Evolutionary conservation across 1,140 invertebrate species (phyloP), one percentile per base, ranked within the genome.

Genomic region (Zophobas morio): DNA sequence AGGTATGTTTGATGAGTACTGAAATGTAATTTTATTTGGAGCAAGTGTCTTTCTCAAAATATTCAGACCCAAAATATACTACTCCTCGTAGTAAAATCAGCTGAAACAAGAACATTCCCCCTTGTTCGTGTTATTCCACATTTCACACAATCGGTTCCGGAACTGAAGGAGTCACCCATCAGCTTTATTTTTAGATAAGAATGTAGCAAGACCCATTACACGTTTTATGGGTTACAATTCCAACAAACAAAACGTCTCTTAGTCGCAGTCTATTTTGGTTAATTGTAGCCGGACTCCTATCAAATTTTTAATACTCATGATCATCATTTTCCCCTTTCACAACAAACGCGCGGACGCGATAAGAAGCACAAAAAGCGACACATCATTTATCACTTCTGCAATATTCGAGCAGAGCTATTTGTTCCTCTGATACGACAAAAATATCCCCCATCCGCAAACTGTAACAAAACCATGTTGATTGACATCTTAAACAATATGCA

Each of bases 401-500:
- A 20, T 20, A 20, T 20, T 20, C 20, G 20, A 20, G 20, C 20
- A 20, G 20, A 20, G 20, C 20, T 20, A 20, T 20, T 20, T 20
- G 20, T 20, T 20, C 20, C 20, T 20, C 20, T 20, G 20, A 20
- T 20, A 20, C 20, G 20, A 20, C 20, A 34, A 20, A 20, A 70
- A 70, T 70, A 3, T 34, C 66, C n/a, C 66, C 37, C 66, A 71
- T 71, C 46, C 36, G 39, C 60, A 66, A 34, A 66, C 20, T 66
- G 60, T 32, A 66, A 66, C 60, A 66, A 66, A 66, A 66, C n/a
- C 39, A 42, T 35, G 35, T 54, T 73, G 71, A 73, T 73, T 73
- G 71, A 73, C 71, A 73, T 56, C 37, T 54, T 73, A 73, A 56
- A 73, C 71, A 73, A 73, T 54, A 54, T 73, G 54, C 54, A 66